phyloP scores from a whole-genome alignment of 2,888 invertebrate species.

The Morpho deidamia region DNA sequence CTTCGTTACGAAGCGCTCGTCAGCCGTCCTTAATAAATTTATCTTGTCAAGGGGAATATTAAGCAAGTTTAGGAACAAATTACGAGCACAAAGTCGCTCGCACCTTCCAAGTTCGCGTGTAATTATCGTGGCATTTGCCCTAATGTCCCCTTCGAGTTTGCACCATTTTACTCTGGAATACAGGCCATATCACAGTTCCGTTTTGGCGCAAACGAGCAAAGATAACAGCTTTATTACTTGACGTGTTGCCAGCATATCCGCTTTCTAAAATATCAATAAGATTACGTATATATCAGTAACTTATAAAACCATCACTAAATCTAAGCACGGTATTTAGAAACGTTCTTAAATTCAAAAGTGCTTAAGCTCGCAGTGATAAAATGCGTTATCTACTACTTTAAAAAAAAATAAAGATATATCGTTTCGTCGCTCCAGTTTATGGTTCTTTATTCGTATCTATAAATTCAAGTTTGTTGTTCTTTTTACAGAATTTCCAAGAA shows the following conservation, averaged over 20 bases:
- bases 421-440: slow-evolving; percentile 42
- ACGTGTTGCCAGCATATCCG: slow-evolving; percentile 49
- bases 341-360: slow-evolving; percentile 49
- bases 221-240: slow-evolving; percentile 68
- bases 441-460: slow-evolving; percentile 36
- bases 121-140: slow-evolving; percentile 56
- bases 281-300: slow-evolving; percentile 22
- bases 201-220: slow-evolving; percentile 57
- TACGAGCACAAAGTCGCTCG: slow-evolving; percentile 64
- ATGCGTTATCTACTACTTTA: slow-evolving; percentile 47
- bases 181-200: slow-evolving; percentile 54
- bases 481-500: slow-evolving; percentile 31
- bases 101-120: slow-evolving; percentile 56
- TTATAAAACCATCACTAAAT: slow-evolving; percentile 25
- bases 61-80: slow-evolving; percentile 71
- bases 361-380: slow-evolving; percentile 50
- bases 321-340: slow-evolving; percentile 28
- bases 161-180: slow-evolving; percentile 46
- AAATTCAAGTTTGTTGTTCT: slow-evolving; percentile 56
- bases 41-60: slow-evolving; percentile 70
- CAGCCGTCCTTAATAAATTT: slow-evolving; percentile 69
- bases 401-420: slow-evolving; percentile 57
- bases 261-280: slow-evolving; percentile 47
- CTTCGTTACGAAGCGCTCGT: slow-evolving; percentile 33
- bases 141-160: slow-evolving; percentile 43